Base-by-base conservation (phyloP, 2,113 vertebrate genomes). In the Hydrochoerus hydrochaeris region DNA sequence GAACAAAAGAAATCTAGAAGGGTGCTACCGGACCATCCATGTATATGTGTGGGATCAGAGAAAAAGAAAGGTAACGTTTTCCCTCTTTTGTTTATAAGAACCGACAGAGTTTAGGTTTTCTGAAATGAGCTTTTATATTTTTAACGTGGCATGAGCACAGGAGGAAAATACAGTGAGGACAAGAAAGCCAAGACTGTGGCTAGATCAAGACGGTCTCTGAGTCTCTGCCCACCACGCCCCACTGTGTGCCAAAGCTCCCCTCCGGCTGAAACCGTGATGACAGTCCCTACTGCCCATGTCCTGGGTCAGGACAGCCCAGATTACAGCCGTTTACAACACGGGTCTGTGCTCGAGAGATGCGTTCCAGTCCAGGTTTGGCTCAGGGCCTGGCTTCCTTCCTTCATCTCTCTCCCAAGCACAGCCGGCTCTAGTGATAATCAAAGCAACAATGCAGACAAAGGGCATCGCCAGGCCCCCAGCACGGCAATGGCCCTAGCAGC, bases 41-140 rank as follows among this genome's bases (percentile, higher is more conserved):
- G 28, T 13, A 58, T 2, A 49, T 1, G 35, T 0, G 3, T 30
- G 62, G 44, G 54, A 57, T 49, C 54, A 78, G 8, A 62, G 3
- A 28, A 77, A 65, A 96, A 63, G 35, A 71, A 80, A 65, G 46
- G 77, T 30, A 88, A 44, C 41, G n/a, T 28, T 85, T 84, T 83
- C 44, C 62, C 17, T 87, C 62, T 75, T 65, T 5, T 3, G 49
- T 92, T 75, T 67, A 28, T 63, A 16, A 49, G 26, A 86, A 67
- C 62, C n/a, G n/a, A 1, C 3, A 52, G 46, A 60, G 83, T 63
- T 84, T 80, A 20, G 75, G 44, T 85, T 89, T 90, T 81, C 63
- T 67, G 78, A 90, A 49, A 84, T 60, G 28, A 85, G 90, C 35
- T 46, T 85, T 88, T 71, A 65, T 22, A 46, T 71, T 63, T 81